Base-by-base conservation (phyloP, 2,888 invertebrate genomes). In the Endotricha flammealis region DNA sequence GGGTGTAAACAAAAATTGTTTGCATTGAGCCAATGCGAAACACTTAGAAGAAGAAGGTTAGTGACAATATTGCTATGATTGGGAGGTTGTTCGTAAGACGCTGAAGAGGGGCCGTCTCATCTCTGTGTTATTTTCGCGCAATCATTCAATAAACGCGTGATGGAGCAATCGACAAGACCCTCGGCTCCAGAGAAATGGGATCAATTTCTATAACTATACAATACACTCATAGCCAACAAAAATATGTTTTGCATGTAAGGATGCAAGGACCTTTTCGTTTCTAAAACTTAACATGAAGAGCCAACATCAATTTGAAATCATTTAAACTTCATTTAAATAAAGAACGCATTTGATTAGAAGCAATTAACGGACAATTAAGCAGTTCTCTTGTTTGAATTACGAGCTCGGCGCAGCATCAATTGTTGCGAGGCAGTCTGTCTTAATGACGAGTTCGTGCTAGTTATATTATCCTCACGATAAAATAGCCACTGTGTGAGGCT, bases 91-190 rank as follows among this genome's bases (percentile, higher is more conserved):
- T 66, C 63, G 58, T 59, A 62, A 59, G 59, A 60, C 64, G 46
- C 57, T 47, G 59, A 63, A 76, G 79, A 29, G 79, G 83, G 82
- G 59, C 67, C 60, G 48, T 64, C 60, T 52, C 67, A 66, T 78
- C 77, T 79, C 64, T 49, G 57, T 64, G 60, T 66, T 74, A 72
- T 76, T 78, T 85, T 85, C 78, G 83, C 81, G 79, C 85, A 86
- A 86, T 86, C 85, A 85, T 86, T 74, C 85, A 86, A 86, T 86
- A 77, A 85, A 78, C 76, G n/a, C n/a, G 41, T 74, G 78, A 82
- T 83, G 72, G 66, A 62, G 68, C 77, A 83, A 78, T 83, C 85
- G 73, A 73, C 70, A 72, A 77, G 79, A 78, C 83, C 81, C 85
- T 81, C 81, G 57, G 59, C 60, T 74, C 10, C 60, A 70, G 74